Percentiles rank a stretch among this genome's conserved stretches.
Conservation (phyloP, 2,113 vertebrate genomes). For the Neogale vison region DNA sequence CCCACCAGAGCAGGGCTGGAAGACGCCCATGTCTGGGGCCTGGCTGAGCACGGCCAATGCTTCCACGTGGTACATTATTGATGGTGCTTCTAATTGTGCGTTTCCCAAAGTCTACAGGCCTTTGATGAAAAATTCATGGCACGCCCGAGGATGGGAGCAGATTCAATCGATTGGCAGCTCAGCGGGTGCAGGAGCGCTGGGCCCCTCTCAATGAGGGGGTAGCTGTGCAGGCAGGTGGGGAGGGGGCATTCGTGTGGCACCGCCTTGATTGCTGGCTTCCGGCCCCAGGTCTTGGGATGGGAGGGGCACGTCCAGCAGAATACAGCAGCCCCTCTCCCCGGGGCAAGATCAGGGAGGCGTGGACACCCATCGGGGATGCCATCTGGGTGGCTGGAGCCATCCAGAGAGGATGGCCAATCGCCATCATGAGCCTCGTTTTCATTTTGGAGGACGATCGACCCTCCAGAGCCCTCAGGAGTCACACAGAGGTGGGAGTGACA, state of each 20-base stretch:
- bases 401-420: neutral
- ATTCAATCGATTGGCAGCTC: constrained; percentile 45
- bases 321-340: neutral
- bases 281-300: neutral
- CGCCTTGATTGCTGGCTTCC: neutral
- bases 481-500: neutral
- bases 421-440: neutral
- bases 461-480: neutral
- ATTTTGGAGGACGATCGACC: neutral
- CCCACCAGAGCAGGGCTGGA: neutral
- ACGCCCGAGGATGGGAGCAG: neutral
- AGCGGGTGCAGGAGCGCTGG: neutral
- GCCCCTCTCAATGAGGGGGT: neutral
- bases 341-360: neutral
- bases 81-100: constrained; percentile 73
- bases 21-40: neutral
- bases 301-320: neutral
- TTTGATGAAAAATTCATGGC: constrained; percentile 85
- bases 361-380: neutral
- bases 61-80: constrained; percentile 71
- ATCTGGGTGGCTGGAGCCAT: neutral
- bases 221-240: neutral
- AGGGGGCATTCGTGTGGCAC: neutral
- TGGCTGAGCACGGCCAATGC: neutral
- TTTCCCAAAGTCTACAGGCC: constrained; percentile 76